phyloP scores from a whole-genome alignment of 2,113 vertebrate species.

The Saccopteryx leptura region DNA sequence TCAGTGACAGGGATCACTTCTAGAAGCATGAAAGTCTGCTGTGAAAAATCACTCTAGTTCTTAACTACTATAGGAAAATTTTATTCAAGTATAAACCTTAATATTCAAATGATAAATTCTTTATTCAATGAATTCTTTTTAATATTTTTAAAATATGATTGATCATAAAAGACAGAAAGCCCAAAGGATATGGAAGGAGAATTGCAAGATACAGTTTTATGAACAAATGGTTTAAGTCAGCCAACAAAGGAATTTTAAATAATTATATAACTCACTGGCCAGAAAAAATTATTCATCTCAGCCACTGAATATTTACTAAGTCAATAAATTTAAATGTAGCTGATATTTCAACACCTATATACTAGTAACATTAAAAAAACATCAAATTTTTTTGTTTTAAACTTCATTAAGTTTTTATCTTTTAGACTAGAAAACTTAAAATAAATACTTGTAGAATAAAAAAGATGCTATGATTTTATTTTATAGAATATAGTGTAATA shows the following conservation, averaged over 20 bases:
- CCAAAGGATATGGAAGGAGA: not conserved
- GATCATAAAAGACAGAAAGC: not conserved
- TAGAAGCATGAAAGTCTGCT: not conserved
- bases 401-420: not conserved
- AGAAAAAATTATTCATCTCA: not conserved
- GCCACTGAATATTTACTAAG: not conserved
- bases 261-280: not conserved
- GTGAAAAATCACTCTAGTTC: not conserved
- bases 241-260: not conserved
- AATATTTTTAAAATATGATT: not conserved
- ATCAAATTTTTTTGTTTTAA: not conserved
- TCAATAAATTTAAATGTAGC: conserved; percentile 6
- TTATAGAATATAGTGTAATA: not conserved
- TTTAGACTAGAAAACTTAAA: conserved; percentile 2
- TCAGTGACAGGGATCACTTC: not conserved
- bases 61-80: not conserved
- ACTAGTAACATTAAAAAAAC: not conserved
- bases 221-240: conserved; percentile 41
- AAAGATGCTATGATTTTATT: not conserved
- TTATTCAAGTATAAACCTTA: not conserved
- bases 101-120: not conserved
- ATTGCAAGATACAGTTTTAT: not conserved
- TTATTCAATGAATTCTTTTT: not conserved
- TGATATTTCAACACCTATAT: not conserved
- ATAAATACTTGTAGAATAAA: conserved; percentile 16